Percentiles rank a stretch among this genome's conserved stretches.
Conservation (phyloP, 2,797 vertebrate genomes). For the Sarcoramphus papa region DNA sequence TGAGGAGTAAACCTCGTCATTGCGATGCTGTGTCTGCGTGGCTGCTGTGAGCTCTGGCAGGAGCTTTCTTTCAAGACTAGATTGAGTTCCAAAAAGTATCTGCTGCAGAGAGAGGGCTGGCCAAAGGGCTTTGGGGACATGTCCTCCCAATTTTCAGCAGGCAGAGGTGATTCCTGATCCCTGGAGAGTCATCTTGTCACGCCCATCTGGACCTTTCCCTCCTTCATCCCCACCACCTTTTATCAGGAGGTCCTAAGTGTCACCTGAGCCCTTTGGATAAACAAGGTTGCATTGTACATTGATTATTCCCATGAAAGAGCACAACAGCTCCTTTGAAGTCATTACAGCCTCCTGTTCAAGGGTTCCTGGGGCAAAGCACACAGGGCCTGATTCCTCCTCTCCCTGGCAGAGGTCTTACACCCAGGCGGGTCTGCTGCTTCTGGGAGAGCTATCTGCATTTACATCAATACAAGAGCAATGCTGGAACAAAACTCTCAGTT, state of each 20-base stretch:
- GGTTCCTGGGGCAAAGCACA: not conserved
- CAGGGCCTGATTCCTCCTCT: not conserved
- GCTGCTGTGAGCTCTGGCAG: not conserved
- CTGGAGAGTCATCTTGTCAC: not conserved
- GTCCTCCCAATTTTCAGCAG: not conserved
- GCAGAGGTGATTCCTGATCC: not conserved
- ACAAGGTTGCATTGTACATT: slow-evolving; percentile 28
- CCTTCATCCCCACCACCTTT: slow-evolving; percentile 9
- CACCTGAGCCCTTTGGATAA: slow-evolving; percentile 51
- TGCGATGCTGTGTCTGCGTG: accelerated
- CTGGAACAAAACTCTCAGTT: not conserved
- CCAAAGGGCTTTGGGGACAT: not conserved
- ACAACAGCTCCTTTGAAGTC: slow-evolving; percentile 45
- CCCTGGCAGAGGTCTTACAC: not conserved
- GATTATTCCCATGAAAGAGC: slow-evolving; percentile 42
- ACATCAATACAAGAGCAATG: not conserved
- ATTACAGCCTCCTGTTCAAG: not conserved
- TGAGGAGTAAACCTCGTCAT: not conserved
- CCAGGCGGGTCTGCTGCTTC: not conserved
- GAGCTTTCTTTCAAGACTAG: not conserved
- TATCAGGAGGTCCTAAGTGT: slow-evolving; percentile 15
- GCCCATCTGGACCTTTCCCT: not conserved
- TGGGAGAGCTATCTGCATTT: not conserved
- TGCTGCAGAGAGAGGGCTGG: not conserved
- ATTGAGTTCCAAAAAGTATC: not conserved